Percentiles rank a stretch among this genome's conserved stretches.
These are phyloP conservation scores for Chalcis sispes DNA, from an alignment of 2,888 invertebrate species.

Conservation along the genomic window DNA sequence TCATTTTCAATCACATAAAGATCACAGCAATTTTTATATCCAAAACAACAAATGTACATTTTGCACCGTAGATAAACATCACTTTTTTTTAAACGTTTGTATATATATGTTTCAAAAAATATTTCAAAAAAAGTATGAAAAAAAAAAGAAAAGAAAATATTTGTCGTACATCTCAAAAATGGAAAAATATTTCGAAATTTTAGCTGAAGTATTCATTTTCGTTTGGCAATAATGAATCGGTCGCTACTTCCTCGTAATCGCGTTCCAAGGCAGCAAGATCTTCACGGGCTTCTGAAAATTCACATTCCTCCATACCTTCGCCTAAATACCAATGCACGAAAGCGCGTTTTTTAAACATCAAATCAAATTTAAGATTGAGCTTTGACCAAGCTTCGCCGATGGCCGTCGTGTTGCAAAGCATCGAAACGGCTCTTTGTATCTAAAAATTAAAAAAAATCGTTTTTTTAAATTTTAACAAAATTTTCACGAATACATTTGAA, in stretches of 20 bases:
- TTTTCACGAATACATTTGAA: neutral
- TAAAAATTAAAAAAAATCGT: conserved; percentile 54
- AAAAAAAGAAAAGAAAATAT: neutral
- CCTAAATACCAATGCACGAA: conserved; percentile 97
- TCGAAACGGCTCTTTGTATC: conserved; percentile 71
- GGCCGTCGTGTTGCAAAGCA: conserved; percentile 73
- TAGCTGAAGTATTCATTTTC: neutral
- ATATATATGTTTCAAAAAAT: neutral
- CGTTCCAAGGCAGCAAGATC: conserved; percentile 89
- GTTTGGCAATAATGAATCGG: conserved; percentile 78
- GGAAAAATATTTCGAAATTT: neutral
- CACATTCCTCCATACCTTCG: conserved; percentile 92
- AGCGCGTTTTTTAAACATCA: conserved; percentile 97
- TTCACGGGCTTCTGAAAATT: conserved; percentile 92
- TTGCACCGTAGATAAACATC: neutral
- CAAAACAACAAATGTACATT: neutral
- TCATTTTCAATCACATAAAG: neutral
- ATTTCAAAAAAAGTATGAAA: neutral
- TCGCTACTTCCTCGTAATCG: conserved; percentile 88
- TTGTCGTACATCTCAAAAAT: neutral
- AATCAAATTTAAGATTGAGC: conserved; percentile 95
- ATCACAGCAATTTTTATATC: neutral
- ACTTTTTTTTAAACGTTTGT: too few species aligned
- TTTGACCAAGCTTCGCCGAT: conserved; percentile 78
- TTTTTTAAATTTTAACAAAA: conserved; percentile 1